Conservation (phyloP, 1,140 invertebrate species). For the Acromyrmex heyeri region DNA sequence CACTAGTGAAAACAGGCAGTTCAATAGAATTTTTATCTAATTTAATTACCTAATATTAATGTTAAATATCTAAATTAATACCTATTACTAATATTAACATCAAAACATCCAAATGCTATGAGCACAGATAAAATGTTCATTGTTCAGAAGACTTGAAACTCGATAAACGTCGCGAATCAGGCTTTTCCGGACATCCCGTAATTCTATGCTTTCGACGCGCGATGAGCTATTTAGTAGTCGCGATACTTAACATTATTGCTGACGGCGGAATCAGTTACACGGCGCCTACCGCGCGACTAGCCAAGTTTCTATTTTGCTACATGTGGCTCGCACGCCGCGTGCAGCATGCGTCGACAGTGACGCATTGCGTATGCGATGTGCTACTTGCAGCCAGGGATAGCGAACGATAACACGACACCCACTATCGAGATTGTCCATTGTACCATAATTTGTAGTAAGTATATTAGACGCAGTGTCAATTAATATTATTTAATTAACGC, state of each 20-base stretch:
- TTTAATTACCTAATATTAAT: not conserved
- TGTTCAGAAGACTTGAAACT: not conserved
- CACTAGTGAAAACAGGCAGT: too few species aligned
- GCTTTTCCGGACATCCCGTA: not conserved
- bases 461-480: not conserved
- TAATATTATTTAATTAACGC: not conserved
- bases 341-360: slow-evolving; percentile 60
- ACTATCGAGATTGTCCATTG: not conserved
- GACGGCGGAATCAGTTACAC: slow-evolving; percentile 55
- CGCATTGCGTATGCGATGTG: slow-evolving; percentile 54
- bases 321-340: slow-evolving; percentile 63
- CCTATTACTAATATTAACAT: not conserved
- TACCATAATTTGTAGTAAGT: not conserved
- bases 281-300: slow-evolving; percentile 59
- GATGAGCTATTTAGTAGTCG: slow-evolving; percentile 55
- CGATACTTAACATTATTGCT: slow-evolving; percentile 41
- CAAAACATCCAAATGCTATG: too few species aligned
- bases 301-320: slow-evolving; percentile 75
- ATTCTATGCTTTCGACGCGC: not conserved
- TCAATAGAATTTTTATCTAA: not conserved
- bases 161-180: not conserved
- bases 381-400: slow-evolving; percentile 48
- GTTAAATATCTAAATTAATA: too few species aligned
- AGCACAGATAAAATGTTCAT: not conserved
- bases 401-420: slow-evolving; percentile 33